Conservation (phyloP, 2,888 invertebrate species). For the Ennomos quercinarius region DNA sequence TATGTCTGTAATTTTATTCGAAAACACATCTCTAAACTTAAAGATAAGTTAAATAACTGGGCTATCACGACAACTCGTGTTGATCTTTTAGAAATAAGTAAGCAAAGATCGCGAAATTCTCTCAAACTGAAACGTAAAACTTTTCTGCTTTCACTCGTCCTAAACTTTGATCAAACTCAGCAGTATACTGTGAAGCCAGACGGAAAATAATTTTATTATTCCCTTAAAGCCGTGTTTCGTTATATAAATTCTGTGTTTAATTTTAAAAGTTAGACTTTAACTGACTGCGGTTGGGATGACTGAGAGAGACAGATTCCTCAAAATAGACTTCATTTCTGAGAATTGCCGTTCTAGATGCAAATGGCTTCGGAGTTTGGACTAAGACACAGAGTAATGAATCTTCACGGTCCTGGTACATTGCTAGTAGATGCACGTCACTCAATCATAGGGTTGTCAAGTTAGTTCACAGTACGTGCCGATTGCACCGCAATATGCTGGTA, state of each 20-base stretch:
- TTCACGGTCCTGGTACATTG: constrained; percentile 13
- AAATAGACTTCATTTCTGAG: constrained; percentile 47
- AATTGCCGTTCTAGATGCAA: constrained; percentile 53
- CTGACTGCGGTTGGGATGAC: constrained; percentile 36
- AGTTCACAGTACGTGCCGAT: constrained; percentile 5
- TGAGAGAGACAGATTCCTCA: constrained; percentile 39
- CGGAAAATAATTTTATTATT: constrained; percentile 49
- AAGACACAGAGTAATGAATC: constrained; percentile 27
- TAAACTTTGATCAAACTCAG: constrained; percentile 45
- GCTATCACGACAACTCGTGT: constrained; percentile 33
- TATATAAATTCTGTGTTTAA: constrained; percentile 44
- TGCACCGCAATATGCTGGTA: neutral
- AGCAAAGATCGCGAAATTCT: constrained; percentile 30
- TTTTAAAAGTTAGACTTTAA: constrained; percentile 42
- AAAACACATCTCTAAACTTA: constrained; percentile 21
- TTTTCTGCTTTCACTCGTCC: constrained; percentile 35
- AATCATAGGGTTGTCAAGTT: neutral
- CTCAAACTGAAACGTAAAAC: constrained; percentile 34
- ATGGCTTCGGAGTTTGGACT: constrained; percentile 44
- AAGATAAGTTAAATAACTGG: constrained; percentile 20
- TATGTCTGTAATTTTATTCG: constrained; percentile 7
- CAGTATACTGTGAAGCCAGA: constrained; percentile 42
- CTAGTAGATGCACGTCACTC: neutral
- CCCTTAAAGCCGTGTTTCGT: constrained; percentile 43
- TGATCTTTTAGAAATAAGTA: constrained; percentile 33